A percentile compares a stretch with the other conserved stretches of the same genome.
These are phyloP conservation scores for Drosophila triauraria DNA, from an alignment of 1,140 invertebrate genomes.

Conservation along the genomic window DNA sequence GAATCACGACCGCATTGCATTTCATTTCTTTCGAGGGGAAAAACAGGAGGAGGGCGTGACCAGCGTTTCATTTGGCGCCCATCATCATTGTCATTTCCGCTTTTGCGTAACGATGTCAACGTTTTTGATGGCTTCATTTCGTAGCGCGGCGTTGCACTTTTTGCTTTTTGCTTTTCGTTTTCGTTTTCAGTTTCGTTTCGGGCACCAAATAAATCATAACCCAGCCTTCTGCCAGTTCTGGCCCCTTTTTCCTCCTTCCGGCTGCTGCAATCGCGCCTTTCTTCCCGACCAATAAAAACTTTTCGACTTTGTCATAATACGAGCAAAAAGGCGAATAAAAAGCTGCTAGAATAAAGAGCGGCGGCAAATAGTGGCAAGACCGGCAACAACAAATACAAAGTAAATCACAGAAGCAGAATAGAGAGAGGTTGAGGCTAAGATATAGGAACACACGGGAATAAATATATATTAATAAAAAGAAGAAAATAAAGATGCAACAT, in stretches of 20 bases:
- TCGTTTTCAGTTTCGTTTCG: conserved; percentile 37
- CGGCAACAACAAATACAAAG: conserved; percentile 56
- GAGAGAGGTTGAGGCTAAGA: not conserved
- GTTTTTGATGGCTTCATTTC: conserved; percentile 82
- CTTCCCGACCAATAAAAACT: conserved; percentile 65
- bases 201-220: conserved; percentile 76
- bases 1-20: conserved; percentile 69
- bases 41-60: conserved; percentile 5
- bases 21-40: conserved; percentile 53
- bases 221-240: conserved; percentile 8
- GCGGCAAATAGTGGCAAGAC: conserved; percentile 8
- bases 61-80: conserved; percentile 45
- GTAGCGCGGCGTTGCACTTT: conserved; percentile 36
- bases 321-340: conserved; percentile 40
- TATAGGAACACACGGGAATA: not conserved
- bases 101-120: conserved; percentile 81
- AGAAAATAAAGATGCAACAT: no score
- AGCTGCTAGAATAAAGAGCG: conserved; percentile 25
- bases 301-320: conserved; percentile 79
- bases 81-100: conserved; percentile 81
- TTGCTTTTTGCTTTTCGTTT: conserved; percentile 41
- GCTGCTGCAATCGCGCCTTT: conserved; percentile 4
- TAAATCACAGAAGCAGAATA: conserved; percentile 33
- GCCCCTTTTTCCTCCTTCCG: not conserved
- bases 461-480: not conserved